Evolutionary conservation across 92 coral and sea anemone species (phyloP), one percentile per base, ranked within the genome.

Genomic region (Desmophyllum pertusum): DNA sequence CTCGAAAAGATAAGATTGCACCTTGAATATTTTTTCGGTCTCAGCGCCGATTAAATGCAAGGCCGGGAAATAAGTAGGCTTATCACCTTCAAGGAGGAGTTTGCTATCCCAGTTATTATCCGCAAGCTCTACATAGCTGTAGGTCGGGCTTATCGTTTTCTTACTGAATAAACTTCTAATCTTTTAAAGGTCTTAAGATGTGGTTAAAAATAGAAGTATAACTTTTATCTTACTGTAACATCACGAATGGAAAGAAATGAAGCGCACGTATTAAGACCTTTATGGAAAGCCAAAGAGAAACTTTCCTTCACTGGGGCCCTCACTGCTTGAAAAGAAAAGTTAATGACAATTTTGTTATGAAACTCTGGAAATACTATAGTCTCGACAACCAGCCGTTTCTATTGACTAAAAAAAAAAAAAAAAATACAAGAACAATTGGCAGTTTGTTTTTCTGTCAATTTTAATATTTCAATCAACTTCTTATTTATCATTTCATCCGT

Each of bases 1-100:
- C 73, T 67, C 39, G 73, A 67, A 37, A 67, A 67, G 73, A 67
- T 67, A 67, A 67, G 73, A 67, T 67, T 67, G 73, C 73, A 67
- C 25, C 73, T 67, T 37, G 73, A 33, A 67, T 67, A 1, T 9
- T 59, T 25, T 7, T 17, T 25, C 31, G 5, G 25, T 38, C 40
- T 36, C 73, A 67, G 42, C 5, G 42, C 25, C 25, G 73, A 67
- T 67, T 35, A 67, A 67, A 19, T 31, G n/a, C 42, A 37, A n/a
- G n/a, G n/a, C 41, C 19, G 29, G 73, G 45, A 67, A 67, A 37
- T 67, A 67, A 67, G 25, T 17, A 37, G 73, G 42, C 73, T 67
- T 67, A 66, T 66, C 72, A 35, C 25, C 25, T 19, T 38, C 42
- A 37, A 15, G 73, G 73, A 42, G 45, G 42, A 14, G 25, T 19